Base-by-base conservation (phyloP, 1,140 invertebrate genomes). In the Pogonus chalceus region DNA sequence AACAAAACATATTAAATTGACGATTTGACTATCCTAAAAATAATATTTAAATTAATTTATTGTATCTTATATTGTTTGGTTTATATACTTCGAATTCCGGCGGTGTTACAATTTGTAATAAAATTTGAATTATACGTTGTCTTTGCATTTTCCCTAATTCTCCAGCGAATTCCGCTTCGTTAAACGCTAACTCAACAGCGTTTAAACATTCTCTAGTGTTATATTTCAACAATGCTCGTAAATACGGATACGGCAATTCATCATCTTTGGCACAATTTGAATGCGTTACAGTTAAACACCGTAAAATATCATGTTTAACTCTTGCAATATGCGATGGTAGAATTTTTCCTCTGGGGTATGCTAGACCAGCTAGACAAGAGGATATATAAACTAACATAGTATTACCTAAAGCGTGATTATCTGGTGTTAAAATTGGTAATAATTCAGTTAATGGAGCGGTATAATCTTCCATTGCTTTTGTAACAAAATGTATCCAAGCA, bases 351-450 rank as follows among this genome's bases (percentile, higher is more conserved):
- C 81, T 81, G 1, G 90, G 94, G 75, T 94, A 97, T 1, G 86
- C 86, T 54, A 91, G 76, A 1, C 95, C 96, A 20, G 89, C 88
- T 58, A 99, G 75, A 67, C 94, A 97, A 64, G 93, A 95, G 52
- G 92, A 94, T 35, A 88, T 79, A 66, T 96, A 97, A 10, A 98
- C 87, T 50, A 99, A 71, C 52, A 98, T 73, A 61, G 92, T 91
- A 62, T 95, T 95, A 16, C 95, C 96, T 20, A 91, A 69, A 62
- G 72, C 73, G 39, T 74, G 73, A 61, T 72, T 75, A 54, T 74
- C 74, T 35, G 65, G 70, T 2, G 72, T 60, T 39, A 67, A 68
- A 49, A 80, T 69, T 0, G 78, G 77, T 49, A 88, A 71, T 16
- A 88, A 70, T 63, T 93, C 90, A 57, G 89, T 85, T 53, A 95